Evolutionary conservation across 1,140 invertebrate genomes (phyloP), one percentile per base, ranked within the genome.

Genomic region (Sitobion miscanthi): DNA sequence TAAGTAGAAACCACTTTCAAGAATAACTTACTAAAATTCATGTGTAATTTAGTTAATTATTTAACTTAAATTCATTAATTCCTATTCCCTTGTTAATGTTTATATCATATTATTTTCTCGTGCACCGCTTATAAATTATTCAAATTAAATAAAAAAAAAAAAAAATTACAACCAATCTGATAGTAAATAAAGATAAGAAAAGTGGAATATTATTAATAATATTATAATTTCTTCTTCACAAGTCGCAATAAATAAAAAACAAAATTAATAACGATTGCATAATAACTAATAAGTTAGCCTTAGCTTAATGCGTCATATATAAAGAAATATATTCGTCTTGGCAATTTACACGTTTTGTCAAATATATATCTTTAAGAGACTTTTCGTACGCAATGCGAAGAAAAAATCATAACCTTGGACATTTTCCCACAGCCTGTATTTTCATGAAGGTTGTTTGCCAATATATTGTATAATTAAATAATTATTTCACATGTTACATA

Each of bases 401-500:
- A 93, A 93, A 91, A 49, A n/a, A n/a, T 9, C 30, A 86, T 45
- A 86, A 93, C 91, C 91, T 93, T 35, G 91, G 4, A 9, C 69
- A 45, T 86, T 93, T 93, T 93, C 91, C 91, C 91, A 93, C 91
- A 83, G 91, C 91, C 91, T 52, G 35, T 85, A 42, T 93, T 54
- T 54, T 54, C 82, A 54, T 3, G 91, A 93, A 93, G 91, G 91
- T 82, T 54, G 9, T 57, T 85, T 49, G 23, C 35, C n/a, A 93
- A 85, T 93, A 49, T 92, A 77, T 92, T 38, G 91, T 85, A 52
- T 86, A 93, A 86, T 93, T 85, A 85, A 86, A 93, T 83, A 92
- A 92, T 93, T 93, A 54, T 42, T 77, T 92, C 45, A 85, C 91
- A 90, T 90, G 23, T 69, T 30, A 69, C 30, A 54, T 35, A 57